Evolutionary conservation across 2,888 invertebrate species (phyloP), one percentile per base, ranked within the genome.

Genomic region (Pasiphila rectangulata): DNA sequence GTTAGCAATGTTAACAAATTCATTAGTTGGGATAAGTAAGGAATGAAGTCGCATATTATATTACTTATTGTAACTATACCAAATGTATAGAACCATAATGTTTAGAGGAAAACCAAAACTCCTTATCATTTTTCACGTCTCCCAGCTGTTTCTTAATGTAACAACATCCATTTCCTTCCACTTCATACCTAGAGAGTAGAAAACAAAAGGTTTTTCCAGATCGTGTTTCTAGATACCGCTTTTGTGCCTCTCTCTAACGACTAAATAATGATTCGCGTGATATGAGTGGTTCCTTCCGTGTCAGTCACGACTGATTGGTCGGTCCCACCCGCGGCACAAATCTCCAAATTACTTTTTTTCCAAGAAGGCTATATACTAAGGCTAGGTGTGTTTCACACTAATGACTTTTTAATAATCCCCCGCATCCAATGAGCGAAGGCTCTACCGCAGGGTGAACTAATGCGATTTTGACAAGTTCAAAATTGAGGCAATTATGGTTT

Each of bases 381-480:
- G 75, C 77, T 82, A 86, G 83, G 84, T 83, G 84, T 83, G 84
- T 82, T 73, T 67, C 59, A 10, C 54, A 72, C 82, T 87, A 88
- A 88, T 86, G 87, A 64, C 72, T 83, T 86, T 88, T 87, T 87
- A 88, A 88, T 88, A 86, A 88, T 86, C 79, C 80, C 43, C 68
- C 65, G 67, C 73, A 68, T 72, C 84, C 84, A 83, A 82, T 83
- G 78, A 74, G 70, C 75, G 80, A 78, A 79, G 83, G 80, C 71
- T 71, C 65, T 61, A 56, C 59, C 63, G 71, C 72, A 71, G 77
- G 75, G 75, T 71, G 70, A 74, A 76, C 83, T 87, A 87, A 88
- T 88, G 84, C 77, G 82, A 80, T 86, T 88, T 87, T 88, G 86
- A 87, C 87, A 87, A 86, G 87, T 86, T 83, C 73, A 73, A 79